Percentiles rank a stretch among this genome's conserved stretches.
These are phyloP conservation scores for Adelges cooleyi DNA, from an alignment of 1,140 invertebrate species.

Conservation along the genomic window DNA sequence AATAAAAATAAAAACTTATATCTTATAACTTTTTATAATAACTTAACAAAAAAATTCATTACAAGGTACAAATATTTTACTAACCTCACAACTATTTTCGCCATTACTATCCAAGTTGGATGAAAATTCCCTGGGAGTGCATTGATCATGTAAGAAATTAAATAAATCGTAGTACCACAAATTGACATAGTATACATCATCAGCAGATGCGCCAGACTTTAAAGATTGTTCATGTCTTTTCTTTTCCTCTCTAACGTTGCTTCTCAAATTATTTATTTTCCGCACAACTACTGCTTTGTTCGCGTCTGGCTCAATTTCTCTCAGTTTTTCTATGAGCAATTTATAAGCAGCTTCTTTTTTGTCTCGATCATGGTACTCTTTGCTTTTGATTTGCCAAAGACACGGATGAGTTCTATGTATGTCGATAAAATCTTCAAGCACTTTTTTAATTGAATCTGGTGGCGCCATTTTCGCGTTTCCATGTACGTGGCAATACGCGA, in stretches of 20 bases:
- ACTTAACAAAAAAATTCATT: not conserved
- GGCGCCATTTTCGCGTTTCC: conserved; percentile 24
- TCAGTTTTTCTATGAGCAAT: conserved; percentile 34
- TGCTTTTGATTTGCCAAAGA: conserved; percentile 35
- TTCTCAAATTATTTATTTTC: conserved; percentile 37
- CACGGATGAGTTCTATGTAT: conserved; percentile 34
- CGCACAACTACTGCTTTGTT: conserved; percentile 33
- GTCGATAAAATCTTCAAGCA: conserved; percentile 33
- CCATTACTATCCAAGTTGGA: conserved; percentile 23
- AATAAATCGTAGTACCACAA: conserved; percentile 36
- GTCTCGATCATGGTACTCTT: conserved; percentile 35
- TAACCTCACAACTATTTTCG: conserved; percentile 13
- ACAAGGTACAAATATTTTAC: conserved; percentile 9
- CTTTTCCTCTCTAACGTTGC: conserved; percentile 34
- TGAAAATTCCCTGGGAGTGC: not conserved
- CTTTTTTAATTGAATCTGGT: conserved; percentile 14
- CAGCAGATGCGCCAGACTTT: conserved; percentile 33
- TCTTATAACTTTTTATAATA: not conserved
- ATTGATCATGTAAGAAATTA: conserved; percentile 35
- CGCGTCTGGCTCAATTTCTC: conserved; percentile 33
- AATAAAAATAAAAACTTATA: not conserved
- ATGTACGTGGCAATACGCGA: conserved; percentile 8
- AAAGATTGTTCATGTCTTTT: conserved; percentile 33
- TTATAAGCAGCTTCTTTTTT: conserved; percentile 35
- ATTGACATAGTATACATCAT: conserved; percentile 34